Base-by-base conservation (phyloP, 2,888 invertebrate species). In the Polymixis flavicincta region DNA sequence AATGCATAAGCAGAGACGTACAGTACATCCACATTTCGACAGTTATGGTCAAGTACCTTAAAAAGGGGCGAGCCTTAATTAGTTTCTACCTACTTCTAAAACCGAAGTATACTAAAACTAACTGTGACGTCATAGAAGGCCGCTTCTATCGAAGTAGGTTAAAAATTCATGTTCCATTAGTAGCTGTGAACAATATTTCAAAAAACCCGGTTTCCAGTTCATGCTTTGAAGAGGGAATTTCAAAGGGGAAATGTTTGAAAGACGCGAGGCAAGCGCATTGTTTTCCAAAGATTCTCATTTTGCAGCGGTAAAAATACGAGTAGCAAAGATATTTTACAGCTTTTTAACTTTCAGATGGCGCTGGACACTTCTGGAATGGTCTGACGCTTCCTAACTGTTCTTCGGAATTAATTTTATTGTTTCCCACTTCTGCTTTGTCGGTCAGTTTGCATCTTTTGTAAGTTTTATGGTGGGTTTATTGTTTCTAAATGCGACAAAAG, bases 261-360 rank as follows among this genome's bases (percentile, higher is more conserved):
- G 92, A 88, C 87, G 88, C 84, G 84, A 86, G 79, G 79, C 85
- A 85, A 76, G 86, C 74, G 88, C 88, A 91, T 91, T 92, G 92
- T 92, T 92, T 91, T 85, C 87, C 73, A 85, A 87, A 92, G 92
- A 89, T 89, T 89, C 88, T 87, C 90, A 90, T 92, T 91, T 90
- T 86, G 85, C 89, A 88, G 89, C 87, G 87, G 89, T 89, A 83
- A 85, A 89, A 89, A 89, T 88, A 76, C 78, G 74, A 82, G 79
- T 76, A 87, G 88, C 86, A 88, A 90, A n/a, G 87, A 90, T 87
- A 88, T 91, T 86, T 90, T 91, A 88, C 85, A 85, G 83, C 82
- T 89, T 87, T 89, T 89, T 86, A 85, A 85, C 86, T 88, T 88
- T 85, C 64, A 85, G 78, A 87, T 84, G 68, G 74, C 76, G 79